Base-by-base conservation (phyloP, 2,797 vertebrate species). In the Oreonectes daqikongensis region DNA sequence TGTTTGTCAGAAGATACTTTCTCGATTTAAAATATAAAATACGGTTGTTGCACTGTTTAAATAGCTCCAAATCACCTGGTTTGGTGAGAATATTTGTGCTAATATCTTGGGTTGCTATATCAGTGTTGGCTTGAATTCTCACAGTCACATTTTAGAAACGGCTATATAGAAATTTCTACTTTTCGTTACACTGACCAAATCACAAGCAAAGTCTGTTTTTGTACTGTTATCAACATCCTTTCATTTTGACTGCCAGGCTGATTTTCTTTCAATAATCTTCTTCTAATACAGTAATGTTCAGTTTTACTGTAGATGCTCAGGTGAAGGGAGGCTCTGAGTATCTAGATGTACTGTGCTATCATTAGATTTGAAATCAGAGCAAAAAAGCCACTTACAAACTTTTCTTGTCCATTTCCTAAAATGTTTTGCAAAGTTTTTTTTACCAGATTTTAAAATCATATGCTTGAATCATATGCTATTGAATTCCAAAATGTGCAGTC, bases 21-120 rank as follows among this genome's bases (percentile, higher is more conserved):
- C 46, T 63, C 60, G 18, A 40, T 74, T 42, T 52, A 65, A 55
- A 65, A 65, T 15, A 24, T 18, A 65, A 63, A n/a, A 53, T 65
- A 24, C 42, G n/a, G n/a, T n/a, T n/a, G 3, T 32, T 3, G 1
- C 18, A 59, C 12, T 22, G 40, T 71, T 60, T 60, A 18, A 59
- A 57, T 3, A 6, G 50, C 35, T 59, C 26, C 26, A 30, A 12
- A 59, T 57, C 53, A 28, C 24, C 28, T 24, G 24, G 24, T 28
- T 57, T 57, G 14, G 4, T 26, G 42, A 59, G 38, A 71, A 71
- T 28, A 15, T 14, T 42, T 14, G 53, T 60, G 38, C 12, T 59
- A 44, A 60, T 30, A 22, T 26, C 8, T 72, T 32, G n/a, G 44
- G 12, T 63, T 52, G 20, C 30, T 64, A 14, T 52, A 26, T 63